Percentiles rank a stretch among this genome's conserved stretches.
These are phyloP conservation scores for Heteromyza rotundicornis DNA, from an alignment of 2,888 invertebrate species.

Conservation along the genomic window DNA sequence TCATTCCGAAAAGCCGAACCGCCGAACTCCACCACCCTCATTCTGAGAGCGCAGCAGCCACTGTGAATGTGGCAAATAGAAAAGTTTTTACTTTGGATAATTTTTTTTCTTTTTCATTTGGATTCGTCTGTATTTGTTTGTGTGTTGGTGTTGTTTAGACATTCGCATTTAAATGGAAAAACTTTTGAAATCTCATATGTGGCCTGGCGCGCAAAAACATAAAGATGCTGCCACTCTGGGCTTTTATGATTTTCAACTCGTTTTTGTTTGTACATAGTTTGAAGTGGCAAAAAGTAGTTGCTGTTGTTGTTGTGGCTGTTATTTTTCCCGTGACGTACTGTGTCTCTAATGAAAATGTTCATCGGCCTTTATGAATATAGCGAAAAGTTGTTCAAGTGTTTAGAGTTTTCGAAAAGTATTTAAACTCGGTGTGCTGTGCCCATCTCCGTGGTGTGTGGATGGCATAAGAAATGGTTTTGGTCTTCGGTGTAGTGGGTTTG, in stretches of 20 bases:
- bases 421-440: no score
- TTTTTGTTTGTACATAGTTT: not conserved
- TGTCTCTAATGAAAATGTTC: constrained; percentile 1
- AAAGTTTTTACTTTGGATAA: not conserved
- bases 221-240: not conserved
- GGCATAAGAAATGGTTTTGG: no score
- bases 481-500: no score
- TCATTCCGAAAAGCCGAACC: not conserved
- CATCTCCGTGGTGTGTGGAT: no score
- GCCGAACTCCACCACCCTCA: not conserved
- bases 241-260: not conserved
- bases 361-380: not conserved
- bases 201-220: not conserved
- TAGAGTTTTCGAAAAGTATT: no score
- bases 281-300: constrained; percentile 1
- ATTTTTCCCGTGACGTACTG: no score
- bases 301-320: no score
- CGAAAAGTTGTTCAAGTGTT: not conserved
- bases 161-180: not conserved
- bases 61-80: not conserved
- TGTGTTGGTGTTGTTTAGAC: not conserved
- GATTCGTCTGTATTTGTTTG: not conserved
- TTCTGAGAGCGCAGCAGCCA: not conserved
- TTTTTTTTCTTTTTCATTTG: not conserved
- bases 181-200: constrained; percentile 7